Evolutionary conservation across 2,888 invertebrate genomes (phyloP), one percentile per base, ranked within the genome.

Genomic region (Patella pellucida): DNA sequence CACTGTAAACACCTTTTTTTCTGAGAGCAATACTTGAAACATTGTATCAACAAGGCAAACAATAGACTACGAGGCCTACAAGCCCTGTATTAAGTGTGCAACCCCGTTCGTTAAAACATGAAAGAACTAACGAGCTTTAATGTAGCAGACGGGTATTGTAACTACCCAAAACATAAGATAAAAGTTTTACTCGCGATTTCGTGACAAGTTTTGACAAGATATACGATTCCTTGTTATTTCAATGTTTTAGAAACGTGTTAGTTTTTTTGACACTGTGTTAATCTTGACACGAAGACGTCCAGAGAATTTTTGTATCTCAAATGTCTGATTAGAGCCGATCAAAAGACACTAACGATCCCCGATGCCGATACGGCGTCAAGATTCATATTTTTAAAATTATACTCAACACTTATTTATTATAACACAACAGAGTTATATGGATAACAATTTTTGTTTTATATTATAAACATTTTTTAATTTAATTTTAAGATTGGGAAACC

Each of bases 101-200:
- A 62, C 19, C 62, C 19, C 19, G 62, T 62, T 62, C 62, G 62
- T 62, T 62, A 62, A 62, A 62, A 62, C 14, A 62, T 12, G 62
- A 62, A 62, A 62, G 23, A 23, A 16, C 62, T 62, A 62, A 62
- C 62, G 62, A 62, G 62, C 19, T 62, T 62, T 62, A 19, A 62
- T 12, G 23, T 62, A 62, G 23, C 19, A 62, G 19, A 19, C 23
- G 12, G 23, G 62, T 62, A 62, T 62, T 62, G 62, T 62, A 23
- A 11, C 23, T 19, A 62, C 19, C 62, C 62, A 62, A 62, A 62
- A 62, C 62, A 62, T 19, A 23, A 62, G 62, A 62, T 62, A 19
- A 9, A 23, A n/a, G 19, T 62, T 62, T 62, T 62, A 62, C 62
- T 23, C 14, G 62, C 11, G 23, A 23, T 23, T 62, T 62, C 62